These are phyloP conservation scores for Apodemus sylvaticus DNA, from an alignment of 2,113 vertebrate species.

Conservation along the genomic window DNA sequence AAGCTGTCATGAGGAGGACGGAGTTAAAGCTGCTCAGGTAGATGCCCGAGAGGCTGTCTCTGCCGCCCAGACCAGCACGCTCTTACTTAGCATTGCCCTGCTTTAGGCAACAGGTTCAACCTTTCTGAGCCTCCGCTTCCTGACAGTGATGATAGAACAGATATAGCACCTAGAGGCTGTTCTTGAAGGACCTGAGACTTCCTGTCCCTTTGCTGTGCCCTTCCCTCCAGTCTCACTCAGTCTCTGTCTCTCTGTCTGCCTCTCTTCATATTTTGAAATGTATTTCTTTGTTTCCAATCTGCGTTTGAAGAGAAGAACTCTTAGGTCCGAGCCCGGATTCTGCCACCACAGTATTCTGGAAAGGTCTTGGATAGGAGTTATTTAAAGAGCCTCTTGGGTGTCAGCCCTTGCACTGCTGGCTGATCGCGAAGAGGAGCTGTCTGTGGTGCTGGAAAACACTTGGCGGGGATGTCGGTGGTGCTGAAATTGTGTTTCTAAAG, in stretches of 20 bases:
- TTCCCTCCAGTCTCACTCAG: not conserved
- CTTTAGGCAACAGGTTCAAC: not conserved
- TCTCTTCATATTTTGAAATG: not conserved
- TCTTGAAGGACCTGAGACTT: slow-evolving; percentile 36
- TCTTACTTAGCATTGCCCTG: not conserved
- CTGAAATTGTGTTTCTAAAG: not conserved
- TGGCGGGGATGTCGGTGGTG: not conserved
- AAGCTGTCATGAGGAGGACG: not conserved
- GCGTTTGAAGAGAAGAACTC: slow-evolving; percentile 2
- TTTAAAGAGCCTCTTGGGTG: not conserved
- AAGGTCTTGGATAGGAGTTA: not conserved
- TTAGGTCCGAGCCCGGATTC: not conserved
- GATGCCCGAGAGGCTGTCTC: not conserved
- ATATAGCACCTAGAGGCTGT: slow-evolving; percentile 3
- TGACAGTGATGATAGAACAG: not conserved
- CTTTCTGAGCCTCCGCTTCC: not conserved
- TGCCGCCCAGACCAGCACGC: not conserved
- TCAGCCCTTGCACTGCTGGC: not conserved
- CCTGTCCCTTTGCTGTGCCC: not conserved
- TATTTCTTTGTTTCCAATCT: not conserved
- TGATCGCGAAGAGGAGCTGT: not conserved
- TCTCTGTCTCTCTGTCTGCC: not conserved
- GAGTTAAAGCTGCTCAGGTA: not conserved
- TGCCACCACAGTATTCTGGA: not conserved
- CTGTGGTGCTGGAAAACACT: not conserved